These are phyloP conservation scores for Delia radicum DNA, from an alignment of 1,140 invertebrate genomes.

Conservation along the genomic window DNA sequence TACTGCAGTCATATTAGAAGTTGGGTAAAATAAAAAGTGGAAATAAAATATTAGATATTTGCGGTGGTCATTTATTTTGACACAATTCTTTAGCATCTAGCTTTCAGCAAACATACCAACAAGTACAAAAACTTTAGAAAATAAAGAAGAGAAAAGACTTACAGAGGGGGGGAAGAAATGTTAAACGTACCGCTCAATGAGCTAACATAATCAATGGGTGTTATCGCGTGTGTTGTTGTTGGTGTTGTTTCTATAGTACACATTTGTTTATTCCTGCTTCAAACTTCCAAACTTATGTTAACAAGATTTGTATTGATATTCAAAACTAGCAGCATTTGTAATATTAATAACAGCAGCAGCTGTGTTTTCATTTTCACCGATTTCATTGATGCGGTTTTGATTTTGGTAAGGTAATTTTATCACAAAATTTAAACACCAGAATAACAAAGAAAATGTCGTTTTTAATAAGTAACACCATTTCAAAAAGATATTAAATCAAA, in stretches of 20 bases:
- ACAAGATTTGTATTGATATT: background rate
- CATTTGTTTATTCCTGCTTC: background rate
- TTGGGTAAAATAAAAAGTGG: background rate
- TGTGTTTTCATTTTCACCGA: too few relatives aligned
- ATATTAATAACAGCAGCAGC: background rate
- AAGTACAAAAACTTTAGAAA: too few relatives aligned
- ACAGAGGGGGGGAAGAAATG: background rate
- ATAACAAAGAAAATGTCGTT: too few relatives aligned
- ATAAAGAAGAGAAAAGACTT: background rate
- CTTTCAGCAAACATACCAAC: background rate
- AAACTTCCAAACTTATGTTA: background rate
- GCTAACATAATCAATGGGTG: background rate
- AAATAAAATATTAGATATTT: background rate
- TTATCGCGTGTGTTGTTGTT: background rate
- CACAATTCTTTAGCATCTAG: constrained; percentile 9
- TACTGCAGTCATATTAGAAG: background rate
- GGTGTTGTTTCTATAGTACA: background rate
- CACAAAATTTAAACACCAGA: too few relatives aligned
- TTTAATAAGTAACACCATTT: too few relatives aligned
- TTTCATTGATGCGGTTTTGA: background rate
- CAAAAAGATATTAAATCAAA: too few relatives aligned
- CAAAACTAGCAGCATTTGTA: background rate
- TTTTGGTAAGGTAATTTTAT: background rate
- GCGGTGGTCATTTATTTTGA: constrained; percentile 20
- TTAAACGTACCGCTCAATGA: background rate